Evolutionary conservation across 2,113 vertebrate species (phyloP), one percentile per base, ranked within the genome.

Genomic region (Cryptotis parvus): DNA sequence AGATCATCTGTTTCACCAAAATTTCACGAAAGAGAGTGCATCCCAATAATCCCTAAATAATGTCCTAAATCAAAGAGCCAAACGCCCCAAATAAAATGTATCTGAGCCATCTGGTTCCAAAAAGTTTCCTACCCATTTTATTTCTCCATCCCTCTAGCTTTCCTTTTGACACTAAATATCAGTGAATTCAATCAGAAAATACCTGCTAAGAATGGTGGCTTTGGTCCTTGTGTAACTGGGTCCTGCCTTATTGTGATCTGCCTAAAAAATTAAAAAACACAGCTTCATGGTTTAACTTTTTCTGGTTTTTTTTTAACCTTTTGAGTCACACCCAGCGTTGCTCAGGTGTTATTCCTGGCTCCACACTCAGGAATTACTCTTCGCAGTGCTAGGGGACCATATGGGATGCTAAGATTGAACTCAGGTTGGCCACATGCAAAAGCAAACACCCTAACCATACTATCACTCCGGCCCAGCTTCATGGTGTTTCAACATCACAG

Each of bases 101-200:
- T 33, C 55, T 63, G 5, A 65, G 31, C 14, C 37, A 18, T 9
- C 31, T 27, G 41, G 29, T 65, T 86, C 43, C 69, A 43, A 88
- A 91, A 76, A 4, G 22, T 66, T 82, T 68, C 31, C 39, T 66
- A 27, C 15, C 45, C 45, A 49, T 26, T 37, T 31, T 5, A 6
- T 82, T 27, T n/a, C 11, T 63, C 79, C 22, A 58, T 58, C 58
- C 77, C 26, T 15, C 29, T 43, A 69, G 41, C 11, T 77, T 45
- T 66, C 63, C 80, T 10, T 73, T 65, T 75, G 79, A 6, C 58
- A 33, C 3, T 29, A 70, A 76, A 31, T 24, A 70, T 39, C 22
- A n/a, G 15, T 61, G 9, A 31, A 43, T 65, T 91, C 76, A 91
- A 81, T 74, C 33, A 68, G 72, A 58, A 81, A 78, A 87, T 41